Evolutionary conservation across 23 tunicate species (phyloP).

Genomic region (Trididemnum miniatum): DNA sequence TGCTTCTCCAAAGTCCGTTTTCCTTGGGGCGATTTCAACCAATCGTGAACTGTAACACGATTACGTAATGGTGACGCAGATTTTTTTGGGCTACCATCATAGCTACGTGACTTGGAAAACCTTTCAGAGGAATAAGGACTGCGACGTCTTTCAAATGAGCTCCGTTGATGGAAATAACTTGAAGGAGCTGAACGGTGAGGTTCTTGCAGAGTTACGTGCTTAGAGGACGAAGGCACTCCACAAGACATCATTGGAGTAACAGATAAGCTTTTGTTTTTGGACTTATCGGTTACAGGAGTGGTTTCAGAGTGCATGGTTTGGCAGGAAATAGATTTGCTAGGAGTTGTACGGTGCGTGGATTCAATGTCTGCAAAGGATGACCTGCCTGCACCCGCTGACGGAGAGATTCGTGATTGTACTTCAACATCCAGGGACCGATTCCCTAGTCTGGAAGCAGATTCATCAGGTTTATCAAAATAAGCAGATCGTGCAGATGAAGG

Average conservation of each 20-base stretch:
- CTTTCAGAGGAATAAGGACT: background rate
- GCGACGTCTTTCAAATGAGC: background rate
- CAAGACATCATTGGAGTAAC: background rate
- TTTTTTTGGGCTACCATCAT: background rate
- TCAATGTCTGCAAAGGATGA: no score
- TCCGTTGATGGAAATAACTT: background rate
- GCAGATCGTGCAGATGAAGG: no score
- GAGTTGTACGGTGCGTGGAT: no score
- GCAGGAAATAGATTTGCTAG: no score
- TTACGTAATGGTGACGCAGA: slow-evolving; percentile 12
- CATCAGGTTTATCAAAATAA: no score
- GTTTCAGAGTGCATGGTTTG: no score
- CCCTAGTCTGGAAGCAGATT: no score
- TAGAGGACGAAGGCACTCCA: background rate
- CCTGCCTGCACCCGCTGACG: no score
- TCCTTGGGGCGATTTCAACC: slow-evolving; percentile 51
- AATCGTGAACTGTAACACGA: slow-evolving; percentile 44
- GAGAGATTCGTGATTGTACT: no score
- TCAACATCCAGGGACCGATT: no score
- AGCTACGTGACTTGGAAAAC: background rate
- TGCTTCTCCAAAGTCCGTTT: background rate
- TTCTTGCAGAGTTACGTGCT: background rate
- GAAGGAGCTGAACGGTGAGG: slow-evolving; percentile 2
- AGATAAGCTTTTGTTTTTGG: no score
- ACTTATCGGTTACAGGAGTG: no score